A percentile compares a stretch with the other conserved stretches of the same genome.
Evolutionary conservation across 2,797 vertebrate species (phyloP).

Genomic region (Thalassophryne amazonica): DNA sequence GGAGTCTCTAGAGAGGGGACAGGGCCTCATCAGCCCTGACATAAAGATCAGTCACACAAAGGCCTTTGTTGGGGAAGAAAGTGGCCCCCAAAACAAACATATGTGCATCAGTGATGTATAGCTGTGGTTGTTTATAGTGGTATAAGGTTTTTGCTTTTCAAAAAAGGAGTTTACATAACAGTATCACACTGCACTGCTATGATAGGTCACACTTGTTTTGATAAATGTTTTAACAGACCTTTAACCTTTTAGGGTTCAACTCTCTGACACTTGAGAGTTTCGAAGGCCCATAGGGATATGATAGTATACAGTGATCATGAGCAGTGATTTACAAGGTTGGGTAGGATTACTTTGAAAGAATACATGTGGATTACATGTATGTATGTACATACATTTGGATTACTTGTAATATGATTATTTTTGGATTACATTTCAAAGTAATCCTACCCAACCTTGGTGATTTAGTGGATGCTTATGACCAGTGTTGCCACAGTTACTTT

Average conservation of each 20-base stretch:
- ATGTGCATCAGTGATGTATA: conserved; percentile 24
- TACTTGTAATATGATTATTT: no score
- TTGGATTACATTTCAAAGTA: no score
- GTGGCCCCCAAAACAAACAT: conserved; percentile 39
- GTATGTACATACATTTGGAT: no score
- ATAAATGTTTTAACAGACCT: conserved; percentile 62
- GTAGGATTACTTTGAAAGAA: no score
- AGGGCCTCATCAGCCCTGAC: conserved; percentile 47
- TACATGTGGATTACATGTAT: no score
- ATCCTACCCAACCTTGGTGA: no score
- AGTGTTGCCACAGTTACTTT: no score
- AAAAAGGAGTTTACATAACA: no score
- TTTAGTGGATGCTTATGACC: no score
- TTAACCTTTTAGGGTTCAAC: conserved; percentile 49
- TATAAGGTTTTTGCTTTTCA: conserved; percentile 1
- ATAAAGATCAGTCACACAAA: conserved; percentile 36
- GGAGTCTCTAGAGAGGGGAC: conserved; percentile 62
- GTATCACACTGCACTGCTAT: no score
- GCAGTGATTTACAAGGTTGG: conserved; percentile 68
- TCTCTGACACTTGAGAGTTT: conserved; percentile 35
- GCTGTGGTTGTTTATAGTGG: neutral
- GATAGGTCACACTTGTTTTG: conserved; percentile 47
- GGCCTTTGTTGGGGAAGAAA: conserved; percentile 52
- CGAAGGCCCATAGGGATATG: conserved; percentile 36
- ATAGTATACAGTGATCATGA: conserved; percentile 76